Evolutionary conservation across 2,113 vertebrate species (phyloP), one percentile per base, ranked within the genome.

Genomic region (Daboia siamensis): DNA sequence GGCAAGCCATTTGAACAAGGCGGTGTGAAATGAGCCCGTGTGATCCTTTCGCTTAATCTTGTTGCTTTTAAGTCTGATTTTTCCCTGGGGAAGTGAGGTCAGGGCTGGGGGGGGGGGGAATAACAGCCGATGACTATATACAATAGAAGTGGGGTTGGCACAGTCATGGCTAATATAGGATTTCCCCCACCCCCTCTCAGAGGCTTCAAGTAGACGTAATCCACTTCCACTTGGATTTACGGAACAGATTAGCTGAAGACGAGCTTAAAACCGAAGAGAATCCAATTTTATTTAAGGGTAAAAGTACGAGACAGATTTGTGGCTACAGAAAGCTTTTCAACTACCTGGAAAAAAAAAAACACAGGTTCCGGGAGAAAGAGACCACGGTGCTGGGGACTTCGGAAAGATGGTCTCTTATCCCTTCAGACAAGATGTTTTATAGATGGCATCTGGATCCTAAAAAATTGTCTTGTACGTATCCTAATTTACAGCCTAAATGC

Each of bases 181-280:
- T 97, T 97, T 96, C 96, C 94, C 93, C 2, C 39, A 39, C 12
- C 12, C 12, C 91, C 91, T 95, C 94, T 97, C 95, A 52, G 87
- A 96, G 95, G 94, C 97, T 96, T 97, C 96, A 96, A 74, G 87
- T 94, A 96, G 97, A 97, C 97, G 94, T 57, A 96, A 95, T 94
- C 95, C 97, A 97, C 97, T 69, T 55, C 96, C 95, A 94, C 90
- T 95, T 95, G 93, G 94, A 94, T 95, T 96, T 97, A 95, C 96
- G 95, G 95, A 97, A 93, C 96, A 97, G 97, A 97, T 92, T 95
- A 86, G 96, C 97, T 91, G 51, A 97, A 96, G 97, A 97, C 61
- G 84, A 94, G 96, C 95, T 87, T 94, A 94, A 80, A 80, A 94
- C 64, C 64, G 93, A 93, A 97, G 96, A 97, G 92, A 94, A 86